Percentiles rank a stretch among this genome's conserved stretches.
Evolutionary conservation across 2,113 vertebrate species (phyloP).

Genomic region (pig (Sus scrofa)): T2T-Sscrofa CM000825.6:46904001-46904500

Average conservation of each 20-base stretch:
- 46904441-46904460: neutral
- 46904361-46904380: neutral
- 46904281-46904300: rapidly evolving
- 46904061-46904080: neutral
- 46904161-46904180: neutral
- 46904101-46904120: neutral
- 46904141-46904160: neutral
- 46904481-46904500: neutral
- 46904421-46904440: neutral
- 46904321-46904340: neutral
- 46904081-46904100: rapidly evolving
- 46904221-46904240: neutral
- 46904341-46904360: neutral
- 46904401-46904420: neutral
- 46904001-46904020: neutral
- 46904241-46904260: neutral
- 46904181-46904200: neutral
- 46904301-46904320: neutral
- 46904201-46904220: neutral
- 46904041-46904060: neutral
- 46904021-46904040: neutral
- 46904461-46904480: neutral
- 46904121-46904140: neutral
- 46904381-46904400: neutral
- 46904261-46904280: neutral